These are phyloP conservation scores for Empis stercorea DNA, from an alignment of 2,888 invertebrate species.

Conservation along the genomic window DNA sequence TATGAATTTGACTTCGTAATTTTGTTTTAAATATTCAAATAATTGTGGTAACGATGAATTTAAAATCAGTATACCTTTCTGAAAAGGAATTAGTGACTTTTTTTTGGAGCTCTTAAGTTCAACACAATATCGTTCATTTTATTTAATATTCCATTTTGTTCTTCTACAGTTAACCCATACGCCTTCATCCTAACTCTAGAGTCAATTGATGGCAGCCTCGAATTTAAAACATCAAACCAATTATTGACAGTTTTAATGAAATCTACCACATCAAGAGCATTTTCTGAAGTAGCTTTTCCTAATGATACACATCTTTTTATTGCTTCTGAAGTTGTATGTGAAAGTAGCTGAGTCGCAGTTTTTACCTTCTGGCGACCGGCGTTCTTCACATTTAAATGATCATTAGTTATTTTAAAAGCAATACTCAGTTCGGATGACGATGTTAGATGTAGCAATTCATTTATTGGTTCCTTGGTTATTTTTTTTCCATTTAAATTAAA, in stretches of 20 bases:
- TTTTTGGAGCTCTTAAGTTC: conserved; percentile 5
- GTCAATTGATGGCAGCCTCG: not conserved
- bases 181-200: not conserved
- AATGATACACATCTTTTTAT: conserved; percentile 1
- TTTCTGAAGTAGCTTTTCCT: not conserved
- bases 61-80: conserved; percentile 9
- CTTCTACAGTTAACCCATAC: not conserved
- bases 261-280: conserved; percentile 11
- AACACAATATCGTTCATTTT: conserved; percentile 6
- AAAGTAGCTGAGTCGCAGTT: conserved; percentile 4
- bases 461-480: conserved; percentile 6
- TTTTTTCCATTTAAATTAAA: conserved; percentile 7
- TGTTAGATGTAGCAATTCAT: conserved; percentile 1
- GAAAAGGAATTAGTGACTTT: conserved; percentile 7
- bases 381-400: conserved; percentile 4
- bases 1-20: conserved; percentile 1
- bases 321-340: conserved; percentile 1
- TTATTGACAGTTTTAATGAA: conserved; percentile 13
- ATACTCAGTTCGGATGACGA: not conserved
- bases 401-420: conserved; percentile 1
- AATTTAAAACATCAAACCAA: conserved; percentile 15
- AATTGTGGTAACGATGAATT: conserved; percentile 8
- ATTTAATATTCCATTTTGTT: conserved; percentile 3
- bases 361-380: not conserved
- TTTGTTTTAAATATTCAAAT: conserved; percentile 1